phyloP scores from a whole-genome alignment of 2,888 invertebrate species.

The Willowsia nigromaculata region DNA sequence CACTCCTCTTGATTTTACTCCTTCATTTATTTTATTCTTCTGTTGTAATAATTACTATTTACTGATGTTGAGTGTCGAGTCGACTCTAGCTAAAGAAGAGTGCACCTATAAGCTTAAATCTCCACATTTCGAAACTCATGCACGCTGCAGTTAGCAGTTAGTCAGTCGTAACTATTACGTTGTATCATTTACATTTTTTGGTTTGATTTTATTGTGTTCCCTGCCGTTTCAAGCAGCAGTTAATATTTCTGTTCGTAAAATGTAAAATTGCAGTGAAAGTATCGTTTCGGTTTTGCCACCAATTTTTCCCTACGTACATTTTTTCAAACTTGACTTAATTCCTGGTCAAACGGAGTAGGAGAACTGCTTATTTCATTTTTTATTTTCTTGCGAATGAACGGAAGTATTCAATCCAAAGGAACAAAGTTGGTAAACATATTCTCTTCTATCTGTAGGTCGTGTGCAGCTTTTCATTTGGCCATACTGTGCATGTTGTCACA shows the following conservation, averaged over 20 bases:
- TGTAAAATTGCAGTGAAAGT: background rate
- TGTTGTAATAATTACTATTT: conserved; percentile 6
- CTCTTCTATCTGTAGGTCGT: no score
- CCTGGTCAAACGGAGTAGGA: no score
- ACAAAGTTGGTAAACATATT: no score
- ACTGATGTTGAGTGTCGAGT: conserved; percentile 51
- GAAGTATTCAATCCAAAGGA: no score
- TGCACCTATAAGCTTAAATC: no score
- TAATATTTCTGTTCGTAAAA: background rate
- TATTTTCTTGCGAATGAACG: no score
- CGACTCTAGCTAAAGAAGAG: background rate
- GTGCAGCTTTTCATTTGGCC: no score
- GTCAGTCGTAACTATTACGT: background rate
- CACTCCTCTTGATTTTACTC: background rate
- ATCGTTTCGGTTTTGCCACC: no score
- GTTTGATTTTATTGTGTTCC: background rate
- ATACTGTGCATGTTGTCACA: background rate
- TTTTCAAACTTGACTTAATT: no score
- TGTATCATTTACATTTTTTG: background rate
- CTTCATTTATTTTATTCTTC: background rate
- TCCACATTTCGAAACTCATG: background rate
- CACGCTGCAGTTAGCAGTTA: background rate
- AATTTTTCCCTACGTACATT: no score
- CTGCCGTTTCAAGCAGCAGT: background rate
- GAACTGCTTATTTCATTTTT: no score